Conservation (phyloP, 2,888 invertebrate species). For the Netelia fuscicornis region DNA sequence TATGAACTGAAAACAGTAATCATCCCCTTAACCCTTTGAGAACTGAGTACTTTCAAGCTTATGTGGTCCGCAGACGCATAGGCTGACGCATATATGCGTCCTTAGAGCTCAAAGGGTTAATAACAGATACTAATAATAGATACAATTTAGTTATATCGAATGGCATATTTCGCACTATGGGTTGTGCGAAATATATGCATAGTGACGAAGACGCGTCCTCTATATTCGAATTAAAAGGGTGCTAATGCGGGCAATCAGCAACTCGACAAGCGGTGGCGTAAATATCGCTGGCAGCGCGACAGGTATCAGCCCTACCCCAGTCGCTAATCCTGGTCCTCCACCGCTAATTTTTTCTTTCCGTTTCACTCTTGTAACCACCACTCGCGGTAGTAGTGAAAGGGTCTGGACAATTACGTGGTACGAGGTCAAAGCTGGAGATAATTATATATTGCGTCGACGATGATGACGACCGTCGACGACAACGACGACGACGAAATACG, state of each 20-base stretch:
- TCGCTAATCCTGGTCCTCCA: not conserved
- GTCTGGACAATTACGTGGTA: constrained; percentile 43
- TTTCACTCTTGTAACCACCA: constrained; percentile 14
- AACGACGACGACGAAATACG: not conserved
- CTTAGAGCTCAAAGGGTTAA: too few species aligned
- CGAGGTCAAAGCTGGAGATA: constrained; percentile 59
- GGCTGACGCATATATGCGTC: too few species aligned
- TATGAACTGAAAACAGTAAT: not conserved
- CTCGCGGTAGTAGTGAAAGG: not conserved
- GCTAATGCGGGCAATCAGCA: not conserved
- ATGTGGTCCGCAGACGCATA: too few species aligned
- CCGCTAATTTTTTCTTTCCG: constrained; percentile 14
- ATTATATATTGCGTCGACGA: constrained; percentile 48
- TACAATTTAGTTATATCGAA: not conserved
- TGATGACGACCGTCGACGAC: not conserved
- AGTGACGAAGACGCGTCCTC: not conserved
- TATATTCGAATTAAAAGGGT: constrained; percentile 11
- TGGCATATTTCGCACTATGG: not conserved
- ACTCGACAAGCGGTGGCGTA: not conserved
- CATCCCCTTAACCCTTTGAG: too few species aligned
- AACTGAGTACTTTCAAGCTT: too few species aligned
- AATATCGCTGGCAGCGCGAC: not conserved
- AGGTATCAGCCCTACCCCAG: not conserved
- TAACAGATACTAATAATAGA: too few species aligned
- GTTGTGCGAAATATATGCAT: not conserved